Base-by-base conservation (phyloP, 2,888 invertebrate species). In the Chydorus sphaericus region DNA sequence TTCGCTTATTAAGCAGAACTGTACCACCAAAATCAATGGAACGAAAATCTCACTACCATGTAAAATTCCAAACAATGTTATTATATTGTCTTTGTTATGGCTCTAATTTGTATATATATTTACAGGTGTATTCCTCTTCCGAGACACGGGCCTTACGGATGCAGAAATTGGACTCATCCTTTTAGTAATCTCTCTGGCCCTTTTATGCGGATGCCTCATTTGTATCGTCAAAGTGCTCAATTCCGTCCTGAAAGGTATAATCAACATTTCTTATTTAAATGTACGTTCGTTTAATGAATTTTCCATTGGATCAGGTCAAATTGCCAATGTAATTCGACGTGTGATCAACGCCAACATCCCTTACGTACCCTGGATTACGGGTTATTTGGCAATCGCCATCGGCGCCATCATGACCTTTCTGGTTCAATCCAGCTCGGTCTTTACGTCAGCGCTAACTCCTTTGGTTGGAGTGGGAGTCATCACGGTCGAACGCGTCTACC, bases 381-480 rank as follows among this genome's bases (percentile, higher is more conserved):
- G 75, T 6, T 77, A 76, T 64, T 59, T 74, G 8, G 75, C 75
- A 20, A 71, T 77, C 58, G 55, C 73, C 0, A 67, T 76, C 11
- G 77, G 76, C 3, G 71, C 73, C 5, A 65, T 71, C 1, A 65
- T 78, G 62, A 78, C 77, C 23, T 70, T 78, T 55, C 62, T 78
- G 56, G 74, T 75, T 0, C 77, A 78, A 67, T 75, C 74, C 48
- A 73, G 72, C 59, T 74, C 74, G n/a, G 73, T 77, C 20, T 77
- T 77, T 64, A 77, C 77, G 1, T 77, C 77, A 2, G 72, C 76
- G 1, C 64, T 77, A 18, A 77, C 77, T 2, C 77, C 77, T 2
- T 65, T 77, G 16, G 77, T 77, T 14, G 77, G 77, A 8, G 66
- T 76, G 4, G 77, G 75, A 6, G 69, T 75, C n/a, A 69, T 76